Evolutionary conservation across 1,140 invertebrate genomes (phyloP).

Genomic region (Oncopeltus fasciatus): DNA sequence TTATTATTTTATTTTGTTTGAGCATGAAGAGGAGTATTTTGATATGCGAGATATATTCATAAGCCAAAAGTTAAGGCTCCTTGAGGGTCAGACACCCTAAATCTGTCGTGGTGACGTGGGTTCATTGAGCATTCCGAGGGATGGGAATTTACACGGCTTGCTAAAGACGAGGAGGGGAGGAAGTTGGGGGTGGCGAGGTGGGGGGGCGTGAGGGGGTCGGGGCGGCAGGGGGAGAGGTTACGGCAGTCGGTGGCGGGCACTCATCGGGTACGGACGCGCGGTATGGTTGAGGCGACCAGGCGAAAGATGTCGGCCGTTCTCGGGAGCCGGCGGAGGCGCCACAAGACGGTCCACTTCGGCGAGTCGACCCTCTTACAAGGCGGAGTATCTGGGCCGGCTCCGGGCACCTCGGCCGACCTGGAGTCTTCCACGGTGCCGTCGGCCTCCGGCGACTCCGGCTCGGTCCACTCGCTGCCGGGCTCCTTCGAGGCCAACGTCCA

Average conservation of each 20-base stretch:
- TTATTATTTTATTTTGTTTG: too few relatives aligned
- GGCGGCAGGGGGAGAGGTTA: not conserved
- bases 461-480: constrained; percentile 32
- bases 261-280: constrained; percentile 23
- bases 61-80: too few relatives aligned
- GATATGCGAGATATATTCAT: too few relatives aligned
- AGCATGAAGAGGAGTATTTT: too few relatives aligned
- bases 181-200: not conserved
- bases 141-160: not conserved
- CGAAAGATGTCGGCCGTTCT: constrained; percentile 30
- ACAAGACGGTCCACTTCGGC: constrained; percentile 61
- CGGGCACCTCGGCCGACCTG: too few relatives aligned
- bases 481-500: constrained; percentile 43
- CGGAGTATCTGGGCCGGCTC: constrained; percentile 29
- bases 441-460: constrained; percentile 35
- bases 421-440: too few relatives aligned
- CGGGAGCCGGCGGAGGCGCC: constrained; percentile 40
- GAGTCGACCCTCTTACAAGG: constrained; percentile 48
- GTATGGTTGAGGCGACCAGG: constrained; percentile 5
- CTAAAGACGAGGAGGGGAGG: not conserved
- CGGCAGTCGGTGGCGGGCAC: constrained; percentile 1
- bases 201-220: not conserved
- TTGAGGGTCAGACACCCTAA: too few relatives aligned
- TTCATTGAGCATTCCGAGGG: not conserved
- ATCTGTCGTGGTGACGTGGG: too few relatives aligned